A percentile compares a stretch with the other conserved stretches of the same genome.
phyloP scores from a whole-genome alignment of 2,888 invertebrate species.

The Zygogramma bicolorata region DNA sequence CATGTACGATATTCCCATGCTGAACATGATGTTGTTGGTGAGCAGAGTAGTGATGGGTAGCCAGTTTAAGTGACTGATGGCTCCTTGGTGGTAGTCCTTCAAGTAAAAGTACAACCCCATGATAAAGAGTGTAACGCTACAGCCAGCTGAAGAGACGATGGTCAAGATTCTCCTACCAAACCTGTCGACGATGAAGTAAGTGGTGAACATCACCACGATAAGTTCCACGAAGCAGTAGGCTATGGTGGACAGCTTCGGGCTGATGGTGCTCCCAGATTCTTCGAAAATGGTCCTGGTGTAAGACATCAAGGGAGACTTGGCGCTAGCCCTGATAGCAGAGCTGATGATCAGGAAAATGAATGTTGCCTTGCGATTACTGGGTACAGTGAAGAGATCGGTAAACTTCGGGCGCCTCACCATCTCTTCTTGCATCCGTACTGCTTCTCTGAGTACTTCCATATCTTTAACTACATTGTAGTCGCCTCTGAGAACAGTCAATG shows the following conservation, averaged over 20 bases:
- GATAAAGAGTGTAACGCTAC: slow-evolving; percentile 63
- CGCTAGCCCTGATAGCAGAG: slow-evolving; percentile 3
- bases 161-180: slow-evolving; percentile 70
- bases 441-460: slow-evolving; percentile 45
- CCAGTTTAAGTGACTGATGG: slow-evolving; percentile 7
- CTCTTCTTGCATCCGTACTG: slow-evolving; percentile 55
- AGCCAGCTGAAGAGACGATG: slow-evolving; percentile 67
- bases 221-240: slow-evolving; percentile 69
- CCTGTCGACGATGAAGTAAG: slow-evolving; percentile 70
- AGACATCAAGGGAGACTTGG: slow-evolving; percentile 62
- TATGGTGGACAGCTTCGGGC: slow-evolving; percentile 61
- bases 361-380: slow-evolving; percentile 52
- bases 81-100: slow-evolving; percentile 56
- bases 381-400: slow-evolving; percentile 50
- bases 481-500: slow-evolving; percentile 67
- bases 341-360: slow-evolving; percentile 38
- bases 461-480: slow-evolving; percentile 48
- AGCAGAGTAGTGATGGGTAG: slow-evolving; percentile 68
- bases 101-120: slow-evolving; percentile 68
- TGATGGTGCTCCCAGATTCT: slow-evolving; percentile 64
- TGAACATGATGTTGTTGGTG: slow-evolving; percentile 68
- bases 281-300: slow-evolving; percentile 70
- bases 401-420: slow-evolving; percentile 46
- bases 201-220: slow-evolving; percentile 70
- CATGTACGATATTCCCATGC: slow-evolving; percentile 61